Percentiles rank a stretch among this genome's conserved stretches.
Conservation (phyloP, 2,888 invertebrate species). For the Polylopha cassiicola region DNA sequence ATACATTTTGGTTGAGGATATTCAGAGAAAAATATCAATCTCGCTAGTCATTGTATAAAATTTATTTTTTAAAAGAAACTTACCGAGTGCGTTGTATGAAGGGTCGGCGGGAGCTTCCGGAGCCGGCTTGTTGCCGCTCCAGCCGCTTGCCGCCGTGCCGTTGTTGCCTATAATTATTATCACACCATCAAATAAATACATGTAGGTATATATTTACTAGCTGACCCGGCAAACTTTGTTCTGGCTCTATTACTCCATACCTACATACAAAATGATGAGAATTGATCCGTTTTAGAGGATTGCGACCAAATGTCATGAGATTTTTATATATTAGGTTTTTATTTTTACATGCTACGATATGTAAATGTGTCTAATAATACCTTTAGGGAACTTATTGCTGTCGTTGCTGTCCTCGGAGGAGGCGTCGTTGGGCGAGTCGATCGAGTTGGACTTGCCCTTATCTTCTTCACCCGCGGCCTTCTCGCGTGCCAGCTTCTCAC, state of each 20-base stretch:
- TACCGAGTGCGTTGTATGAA: conserved; percentile 58
- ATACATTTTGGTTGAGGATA: too few relatives aligned
- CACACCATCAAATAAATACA: not conserved
- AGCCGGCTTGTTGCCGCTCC: conserved; percentile 43
- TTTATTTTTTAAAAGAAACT: conserved; percentile 8
- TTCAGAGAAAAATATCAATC: too few relatives aligned
- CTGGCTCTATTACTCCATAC: too few relatives aligned
- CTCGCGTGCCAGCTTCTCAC: conserved; percentile 86
- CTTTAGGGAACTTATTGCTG: conserved; percentile 79
- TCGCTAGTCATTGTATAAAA: too few relatives aligned
- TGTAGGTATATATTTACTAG: too few relatives aligned
- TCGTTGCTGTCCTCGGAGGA: conserved; percentile 97
- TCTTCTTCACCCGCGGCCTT: conserved; percentile 74
- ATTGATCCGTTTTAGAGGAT: too few relatives aligned
- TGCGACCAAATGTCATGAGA: too few relatives aligned
- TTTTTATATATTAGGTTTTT: too few relatives aligned
- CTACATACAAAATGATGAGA: too few relatives aligned
- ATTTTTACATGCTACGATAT: too few relatives aligned
- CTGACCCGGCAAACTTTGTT: too few relatives aligned
- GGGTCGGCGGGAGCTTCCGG: conserved; percentile 42
- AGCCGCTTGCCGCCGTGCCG: conserved; percentile 63
- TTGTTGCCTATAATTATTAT: conserved; percentile 47
- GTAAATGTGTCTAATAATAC: not conserved
- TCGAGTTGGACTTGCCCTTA: conserved; percentile 47
- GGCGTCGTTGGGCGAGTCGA: conserved; percentile 94